These are phyloP conservation scores for Enhydra lutris DNA, from an alignment of 2,113 vertebrate genomes.

Conservation along the genomic window DNA sequence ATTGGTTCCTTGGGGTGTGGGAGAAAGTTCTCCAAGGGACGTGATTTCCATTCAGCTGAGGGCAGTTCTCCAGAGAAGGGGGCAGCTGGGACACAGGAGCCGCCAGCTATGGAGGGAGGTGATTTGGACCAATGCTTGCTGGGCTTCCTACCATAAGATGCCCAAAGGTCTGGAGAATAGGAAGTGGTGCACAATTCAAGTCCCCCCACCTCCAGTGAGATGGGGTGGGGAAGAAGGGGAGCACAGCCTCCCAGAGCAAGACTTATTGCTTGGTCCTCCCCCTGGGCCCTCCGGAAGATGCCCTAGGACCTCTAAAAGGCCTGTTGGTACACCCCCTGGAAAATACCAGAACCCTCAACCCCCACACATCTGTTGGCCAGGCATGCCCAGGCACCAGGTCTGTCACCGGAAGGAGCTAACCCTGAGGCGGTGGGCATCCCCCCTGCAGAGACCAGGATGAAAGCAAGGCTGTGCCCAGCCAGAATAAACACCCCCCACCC, in stretches of 20 bases:
- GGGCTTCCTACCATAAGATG: neutral
- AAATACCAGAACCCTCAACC: neutral
- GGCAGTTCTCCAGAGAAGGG: neutral
- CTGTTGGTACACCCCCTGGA: neutral
- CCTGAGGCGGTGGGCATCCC: constrained; percentile 75
- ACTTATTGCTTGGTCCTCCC: neutral
- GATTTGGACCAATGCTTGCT: neutral
- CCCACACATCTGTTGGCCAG: neutral
- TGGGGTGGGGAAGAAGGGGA: no score
- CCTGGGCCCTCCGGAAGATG: neutral
- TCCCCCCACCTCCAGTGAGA: neutral
- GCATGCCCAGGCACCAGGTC: neutral
- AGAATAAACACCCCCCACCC: neutral
- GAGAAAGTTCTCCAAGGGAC: neutral
- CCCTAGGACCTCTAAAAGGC: neutral
- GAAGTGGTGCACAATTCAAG: neutral
- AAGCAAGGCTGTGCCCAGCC: neutral
- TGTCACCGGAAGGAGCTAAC: constrained; percentile 82
- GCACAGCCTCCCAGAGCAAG: neutral
- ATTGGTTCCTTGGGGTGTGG: neutral
- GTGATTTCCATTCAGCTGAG: neutral
- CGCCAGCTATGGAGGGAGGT: neutral
- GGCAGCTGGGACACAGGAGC: neutral
- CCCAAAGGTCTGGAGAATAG: neutral
- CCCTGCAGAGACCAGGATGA: neutral